Evolutionary conservation across 1,140 invertebrate genomes (phyloP), one percentile per base, ranked within the genome.

Genomic region (Himalopsyche phryganea): DNA sequence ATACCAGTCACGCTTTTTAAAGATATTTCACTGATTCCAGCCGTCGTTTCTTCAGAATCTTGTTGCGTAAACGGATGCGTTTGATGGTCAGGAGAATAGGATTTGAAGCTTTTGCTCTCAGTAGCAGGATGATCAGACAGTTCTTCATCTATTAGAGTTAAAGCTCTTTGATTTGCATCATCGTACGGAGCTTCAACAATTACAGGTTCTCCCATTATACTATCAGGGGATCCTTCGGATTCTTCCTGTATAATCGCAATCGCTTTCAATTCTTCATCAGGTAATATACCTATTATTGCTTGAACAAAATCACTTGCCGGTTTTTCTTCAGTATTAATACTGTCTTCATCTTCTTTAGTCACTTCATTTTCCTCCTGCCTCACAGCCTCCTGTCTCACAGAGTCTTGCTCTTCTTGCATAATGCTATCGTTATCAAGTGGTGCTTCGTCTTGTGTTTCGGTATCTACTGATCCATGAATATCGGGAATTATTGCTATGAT

Each of bases 401-500:
- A 47, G 33, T 48, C 18, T 41, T 6, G 20, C 35, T 14, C 18
- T 19, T 48, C 42, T 32, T 14, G 28, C 28, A 17, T 33, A 9
- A 45, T 20, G 15, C 17, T 46, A 18, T n/a, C 20, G 13, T 18
- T n/a, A 17, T 11, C 17, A 11, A 33, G 9, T 9, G 11, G 19
- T 5, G 18, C 42, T 19, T 50, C 55, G 17, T 58, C 55, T 28
- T 28, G 23, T 33, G 38, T 17, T 36, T 50, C 45, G 4, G 36
- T 50, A 44, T 51, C 56, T n/a, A 52, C 10, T 33, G 54, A 50
- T 52, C 59, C 61, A 5, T 28, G 23, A 14, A 40, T 45, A 50
- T 64, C 62, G 14, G 62, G 58, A 40, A 64, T 64, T 17, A 64
- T 64, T 53, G 62, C 62, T 40, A 60, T 53, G 14, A 64, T 64